Base-by-base conservation (phyloP, 2,113 vertebrate genomes). In the Poeciliopsis prolifica region DNA sequence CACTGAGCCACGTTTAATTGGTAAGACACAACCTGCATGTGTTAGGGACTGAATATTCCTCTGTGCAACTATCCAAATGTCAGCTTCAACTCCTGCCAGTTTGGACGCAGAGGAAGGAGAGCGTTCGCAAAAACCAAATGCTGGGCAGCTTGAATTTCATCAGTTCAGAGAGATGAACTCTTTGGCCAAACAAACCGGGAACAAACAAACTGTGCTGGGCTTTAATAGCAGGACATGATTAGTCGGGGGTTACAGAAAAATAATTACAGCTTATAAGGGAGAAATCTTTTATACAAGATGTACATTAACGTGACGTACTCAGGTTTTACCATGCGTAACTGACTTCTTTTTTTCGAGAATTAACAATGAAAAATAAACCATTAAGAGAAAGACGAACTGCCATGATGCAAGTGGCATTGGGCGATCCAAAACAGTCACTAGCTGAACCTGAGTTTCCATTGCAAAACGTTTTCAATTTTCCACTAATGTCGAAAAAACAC, bases 1-100 rank as follows among this genome's bases (percentile, higher is more conserved):
- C 42, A 77, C 70, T 88, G 86, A 87, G 78, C 82, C 86, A 42
- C 72, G 60, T 79, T 82, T 78, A 79, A 88, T 75, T 75, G 76
- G 80, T 84, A 75, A 78, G 82, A 77, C 40, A 26, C 61, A 85
- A 88, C 74, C 76, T 81, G 86, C 54, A 79, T 67, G 68, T 62
- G 73, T 80, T 66, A 64, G 30, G 75, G 66, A 78, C 62, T 68
- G 78, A 33, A 68, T 31, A 51, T 78, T 78, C 70, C 44, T 9
- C 75, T 81, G 79, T 75, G 84, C 51, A 66, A 30, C 77, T 74
- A 37, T 66, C 81, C 74, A 84, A 91, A 89, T 75, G 75, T 81
- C 81, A 83, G 44, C 75, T 63, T 71, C 64, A 42, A 80, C 77
- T 69, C 70, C 67, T 68, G 75, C 69, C 75, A 83, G 72, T 68